Conservation (phyloP, 2,888 invertebrate genomes). For the Ptychoptera contaminata region DNA sequence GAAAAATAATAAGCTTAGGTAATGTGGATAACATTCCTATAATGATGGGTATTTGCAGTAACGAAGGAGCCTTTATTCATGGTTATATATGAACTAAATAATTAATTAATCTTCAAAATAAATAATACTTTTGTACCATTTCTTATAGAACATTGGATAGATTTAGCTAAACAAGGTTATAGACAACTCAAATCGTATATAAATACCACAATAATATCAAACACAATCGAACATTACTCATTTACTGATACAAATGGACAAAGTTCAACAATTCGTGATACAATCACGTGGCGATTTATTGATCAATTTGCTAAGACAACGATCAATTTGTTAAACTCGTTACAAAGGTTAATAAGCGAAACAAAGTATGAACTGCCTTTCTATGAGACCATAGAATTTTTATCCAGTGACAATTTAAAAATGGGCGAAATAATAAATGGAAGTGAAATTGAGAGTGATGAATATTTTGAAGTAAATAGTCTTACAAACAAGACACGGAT, state of each 20-base stretch:
- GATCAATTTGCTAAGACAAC: conserved; percentile 14
- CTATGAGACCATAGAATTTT: conserved; percentile 19
- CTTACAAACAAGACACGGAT: background rate
- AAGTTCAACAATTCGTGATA: conserved; percentile 16
- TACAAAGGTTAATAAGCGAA: conserved; percentile 27
- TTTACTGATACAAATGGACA: conserved; percentile 15
- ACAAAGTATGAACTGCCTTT: conserved; percentile 26
- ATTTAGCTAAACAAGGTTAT: conserved; percentile 39
- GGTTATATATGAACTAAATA: conserved; percentile 18
- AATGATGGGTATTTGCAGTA: conserved; percentile 49
- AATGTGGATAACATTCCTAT: conserved; percentile 42
- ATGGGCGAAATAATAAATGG: too few relatives aligned
- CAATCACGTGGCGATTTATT: conserved; percentile 28
- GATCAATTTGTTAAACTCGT: conserved; percentile 20
- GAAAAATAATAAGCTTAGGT: conserved; percentile 35
- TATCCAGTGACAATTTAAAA: conserved; percentile 9
- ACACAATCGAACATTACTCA: conserved; percentile 34
- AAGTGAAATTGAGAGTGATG: background rate
- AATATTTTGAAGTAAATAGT: background rate
- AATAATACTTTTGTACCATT: conserved; percentile 22
- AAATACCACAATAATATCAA: conserved; percentile 40
- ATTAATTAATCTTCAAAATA: too few relatives aligned
- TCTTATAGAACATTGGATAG: conserved; percentile 38
- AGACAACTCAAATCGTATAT: conserved; percentile 39
- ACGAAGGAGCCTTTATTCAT: conserved; percentile 41